phyloP scores from a whole-genome alignment of 30 jellyfish, hydroid and myxozoan genomes.

The Mastigias papua region DNA sequence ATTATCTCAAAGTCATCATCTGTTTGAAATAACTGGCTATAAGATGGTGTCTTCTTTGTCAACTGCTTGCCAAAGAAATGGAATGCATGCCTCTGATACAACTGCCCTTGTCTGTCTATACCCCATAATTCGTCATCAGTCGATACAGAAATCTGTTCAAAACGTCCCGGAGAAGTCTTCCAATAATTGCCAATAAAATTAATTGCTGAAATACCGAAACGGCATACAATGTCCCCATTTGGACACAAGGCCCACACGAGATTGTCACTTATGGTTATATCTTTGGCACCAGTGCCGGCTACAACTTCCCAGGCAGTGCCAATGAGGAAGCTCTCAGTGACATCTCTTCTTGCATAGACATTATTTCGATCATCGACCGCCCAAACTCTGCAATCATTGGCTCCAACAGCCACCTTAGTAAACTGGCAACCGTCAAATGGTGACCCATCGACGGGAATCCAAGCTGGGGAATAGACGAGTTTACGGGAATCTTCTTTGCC shows the following conservation, averaged over 20 bases:
- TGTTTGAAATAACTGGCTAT: slow-evolving; percentile 91
- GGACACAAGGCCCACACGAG: slow-evolving; percentile 98
- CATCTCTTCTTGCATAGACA: slow-evolving; percentile 94
- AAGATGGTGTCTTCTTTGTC: slow-evolving; percentile 91
- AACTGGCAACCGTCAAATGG: slow-evolving; percentile 98
- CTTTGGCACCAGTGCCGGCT: slow-evolving; percentile 97
- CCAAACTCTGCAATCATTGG: slow-evolving; percentile 94
- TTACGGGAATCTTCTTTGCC: slow-evolving; percentile 88
- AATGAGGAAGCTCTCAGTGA: slow-evolving; percentile 91
- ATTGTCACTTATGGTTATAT: slow-evolving; percentile 88
- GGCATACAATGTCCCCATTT: slow-evolving; percentile 93
- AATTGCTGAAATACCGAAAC: slow-evolving; percentile 91
- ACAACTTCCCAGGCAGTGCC: slow-evolving; percentile 99
- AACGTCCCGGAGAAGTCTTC: slow-evolving; percentile 98
- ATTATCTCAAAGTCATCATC: slow-evolving; percentile 99
- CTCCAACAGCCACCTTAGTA: slow-evolving; percentile 92
- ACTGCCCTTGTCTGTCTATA: slow-evolving; percentile 96
- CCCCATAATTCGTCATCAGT: slow-evolving; percentile 99
- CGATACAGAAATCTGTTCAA: slow-evolving; percentile 92
- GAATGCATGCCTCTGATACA: slow-evolving; percentile 88
- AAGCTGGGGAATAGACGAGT: slow-evolving; percentile 85
- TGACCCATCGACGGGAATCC: slow-evolving; percentile 98
- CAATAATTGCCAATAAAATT: slow-evolving; percentile 96
- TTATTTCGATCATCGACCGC: slow-evolving; percentile 96
- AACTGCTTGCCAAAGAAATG: slow-evolving; percentile 91